These are phyloP conservation scores for Dichetophora obliterata DNA, from an alignment of 2,888 invertebrate species.

Conservation along the genomic window DNA sequence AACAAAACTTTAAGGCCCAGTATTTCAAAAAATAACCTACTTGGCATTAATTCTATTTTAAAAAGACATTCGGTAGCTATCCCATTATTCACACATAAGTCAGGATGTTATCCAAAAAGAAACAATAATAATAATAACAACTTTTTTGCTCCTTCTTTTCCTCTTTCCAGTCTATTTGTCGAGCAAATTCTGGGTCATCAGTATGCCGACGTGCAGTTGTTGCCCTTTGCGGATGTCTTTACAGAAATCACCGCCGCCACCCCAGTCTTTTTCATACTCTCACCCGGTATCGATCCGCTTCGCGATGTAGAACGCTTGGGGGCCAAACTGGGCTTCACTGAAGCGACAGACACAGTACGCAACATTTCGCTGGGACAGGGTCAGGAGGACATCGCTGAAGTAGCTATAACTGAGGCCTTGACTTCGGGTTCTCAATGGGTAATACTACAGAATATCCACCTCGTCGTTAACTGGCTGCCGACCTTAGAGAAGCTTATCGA, in stretches of 20 bases:
- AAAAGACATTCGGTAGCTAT: too few species aligned
- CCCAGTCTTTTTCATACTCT: slow-evolving; percentile 94
- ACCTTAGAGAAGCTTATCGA: slow-evolving; percentile 93
- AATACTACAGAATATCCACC: slow-evolving; percentile 92
- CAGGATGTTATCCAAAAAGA: too few species aligned
- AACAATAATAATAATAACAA: too few species aligned
- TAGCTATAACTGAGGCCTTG: slow-evolving; percentile 83
- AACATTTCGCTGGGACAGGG: slow-evolving; percentile 96
- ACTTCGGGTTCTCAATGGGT: slow-evolving; percentile 87
- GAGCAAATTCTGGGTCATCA: slow-evolving; percentile 89
- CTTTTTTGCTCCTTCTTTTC: slow-evolving; percentile 10
- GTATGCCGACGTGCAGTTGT: slow-evolving; percentile 82
- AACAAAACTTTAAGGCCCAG: too few species aligned
- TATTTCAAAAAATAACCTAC: too few species aligned
- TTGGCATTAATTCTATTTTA: too few species aligned
- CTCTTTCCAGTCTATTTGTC: slow-evolving; percentile 74
- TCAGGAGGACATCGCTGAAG: slow-evolving; percentile 91
- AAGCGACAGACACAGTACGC: slow-evolving; percentile 85
- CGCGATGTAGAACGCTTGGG: slow-evolving; percentile 84
- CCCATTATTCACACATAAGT: too few species aligned
- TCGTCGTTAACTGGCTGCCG: slow-evolving; percentile 91
- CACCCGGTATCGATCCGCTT: slow-evolving; percentile 94
- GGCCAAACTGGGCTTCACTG: slow-evolving; percentile 82
- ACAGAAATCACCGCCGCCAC: slow-evolving; percentile 87
- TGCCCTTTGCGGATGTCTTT: slow-evolving; percentile 86